phyloP scores from a whole-genome alignment of 2,113 vertebrate genomes.

The Epinephelus cyanopodus region DNA sequence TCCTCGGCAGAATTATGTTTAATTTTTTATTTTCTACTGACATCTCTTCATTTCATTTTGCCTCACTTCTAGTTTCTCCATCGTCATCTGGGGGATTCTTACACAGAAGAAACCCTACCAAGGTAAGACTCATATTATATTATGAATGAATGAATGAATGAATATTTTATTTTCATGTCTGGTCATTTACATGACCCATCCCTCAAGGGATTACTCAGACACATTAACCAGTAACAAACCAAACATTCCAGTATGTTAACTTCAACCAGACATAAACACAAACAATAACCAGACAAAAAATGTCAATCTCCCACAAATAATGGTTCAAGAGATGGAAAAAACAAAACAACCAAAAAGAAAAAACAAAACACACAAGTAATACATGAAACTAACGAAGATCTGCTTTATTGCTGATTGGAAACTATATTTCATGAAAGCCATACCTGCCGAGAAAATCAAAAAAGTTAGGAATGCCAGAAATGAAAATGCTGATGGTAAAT shows the following conservation, averaged over 20 bases:
- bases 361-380: too few relatives aligned
- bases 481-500: not conserved
- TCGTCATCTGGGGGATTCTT: conserved; percentile 96
- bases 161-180: too few relatives aligned
- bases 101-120: conserved; percentile 98
- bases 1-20: not conserved
- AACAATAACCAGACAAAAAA: too few relatives aligned
- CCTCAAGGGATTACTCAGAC: too few relatives aligned
- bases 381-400: not conserved
- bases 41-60: conserved; percentile 1
- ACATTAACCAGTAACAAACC: too few relatives aligned
- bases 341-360: too few relatives aligned
- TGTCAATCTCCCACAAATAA: too few relatives aligned
- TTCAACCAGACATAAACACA: too few relatives aligned
- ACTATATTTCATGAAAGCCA: not conserved
- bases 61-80: conserved; percentile 89
- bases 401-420: not conserved
- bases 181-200: too few relatives aligned
- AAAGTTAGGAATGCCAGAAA: not conserved
- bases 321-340: too few relatives aligned
- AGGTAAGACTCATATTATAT: conserved; percentile 80
- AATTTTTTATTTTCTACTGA: conserved; percentile 4
- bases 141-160: too few relatives aligned
- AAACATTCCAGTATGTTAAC: too few relatives aligned
- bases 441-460: not conserved